Base-by-base conservation (phyloP, 2,113 vertebrate species). In the Oxyruncus cristatus region DNA sequence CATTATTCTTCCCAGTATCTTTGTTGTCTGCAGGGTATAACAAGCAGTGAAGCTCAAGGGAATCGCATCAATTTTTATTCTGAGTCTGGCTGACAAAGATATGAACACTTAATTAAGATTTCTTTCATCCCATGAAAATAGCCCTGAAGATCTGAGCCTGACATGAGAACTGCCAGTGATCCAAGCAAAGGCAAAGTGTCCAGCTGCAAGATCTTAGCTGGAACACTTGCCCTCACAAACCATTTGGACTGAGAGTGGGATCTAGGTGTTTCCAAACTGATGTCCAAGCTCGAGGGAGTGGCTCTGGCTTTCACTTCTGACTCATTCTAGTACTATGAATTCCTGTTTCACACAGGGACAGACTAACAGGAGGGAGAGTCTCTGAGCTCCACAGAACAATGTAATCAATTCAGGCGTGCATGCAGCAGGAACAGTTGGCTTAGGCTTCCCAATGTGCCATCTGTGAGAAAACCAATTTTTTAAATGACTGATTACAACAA, bases 61-160 rank as follows among this genome's bases (percentile, higher is more conserved):
- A 95, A 84, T 84, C 2, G 0, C 68, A 92, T 87, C 61, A 85
- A 37, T 92, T 96, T 86, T 96, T 86, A 72, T 84, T 95, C 83
- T 55, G 35, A 95, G 91, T 66, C 91, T 97, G 93, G 73, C 66
- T 89, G 80, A 92, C 89, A 81, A 91, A 93, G 94, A 96, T 95
- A 96, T 11, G 80, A 92, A 52, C 79, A 63, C 55, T 93, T 93
- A 95, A 96, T 93, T 96, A 95, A 81, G 76, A 78, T 47, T 93
- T 91, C 76, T 97, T 96, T 96, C 65, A 91, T 89, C 65, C 84
- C 44, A 27, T 67, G 24, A 87, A 87, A 95, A 85, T 65, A 78
- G 56, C 76, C 76, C 61, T 49, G 83, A 84, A 91, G 82, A 95
- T 91, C 68, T 74, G 52, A 75, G 86, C 33, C 88, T 84, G 76